Evolutionary conservation across 2,113 vertebrate genomes (phyloP).

Genomic region (Bubo blakistoni): DNA sequence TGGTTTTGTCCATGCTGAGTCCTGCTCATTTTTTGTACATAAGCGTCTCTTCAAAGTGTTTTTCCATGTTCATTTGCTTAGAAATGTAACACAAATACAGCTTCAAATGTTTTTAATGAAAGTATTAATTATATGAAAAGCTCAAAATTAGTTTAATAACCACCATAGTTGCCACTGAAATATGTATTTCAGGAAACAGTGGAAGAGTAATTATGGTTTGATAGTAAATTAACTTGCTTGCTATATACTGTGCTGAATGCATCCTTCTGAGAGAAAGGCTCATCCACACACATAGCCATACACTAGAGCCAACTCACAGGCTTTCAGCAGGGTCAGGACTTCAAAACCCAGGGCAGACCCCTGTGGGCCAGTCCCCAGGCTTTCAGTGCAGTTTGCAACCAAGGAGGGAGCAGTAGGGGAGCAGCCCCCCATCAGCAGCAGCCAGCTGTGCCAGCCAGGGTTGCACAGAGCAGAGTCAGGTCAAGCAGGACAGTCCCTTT

Average conservation of each 20-base stretch:
- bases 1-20: not conserved
- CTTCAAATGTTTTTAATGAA: not conserved
- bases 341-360: not conserved
- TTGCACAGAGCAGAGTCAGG: accelerated
- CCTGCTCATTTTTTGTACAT: not conserved
- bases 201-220: slow-evolving; percentile 22
- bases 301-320: not conserved
- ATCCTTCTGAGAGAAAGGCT: not conserved
- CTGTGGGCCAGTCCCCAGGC: not conserved
- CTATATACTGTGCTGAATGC: not conserved
- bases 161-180: not conserved
- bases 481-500: accelerated
- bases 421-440: not conserved
- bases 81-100: not conserved
- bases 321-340: not conserved
- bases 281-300: not conserved
- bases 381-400: not conserved
- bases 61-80: not conserved
- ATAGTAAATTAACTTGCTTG: not conserved
- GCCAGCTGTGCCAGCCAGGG: not conserved
- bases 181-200: not conserved
- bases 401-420: accelerated
- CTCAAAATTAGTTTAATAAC: slow-evolving; percentile 43
- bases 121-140: not conserved
- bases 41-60: not conserved